These are phyloP conservation scores for Sakesphorus luctuosus DNA, from an alignment of 2,113 vertebrate species.

Conservation along the genomic window DNA sequence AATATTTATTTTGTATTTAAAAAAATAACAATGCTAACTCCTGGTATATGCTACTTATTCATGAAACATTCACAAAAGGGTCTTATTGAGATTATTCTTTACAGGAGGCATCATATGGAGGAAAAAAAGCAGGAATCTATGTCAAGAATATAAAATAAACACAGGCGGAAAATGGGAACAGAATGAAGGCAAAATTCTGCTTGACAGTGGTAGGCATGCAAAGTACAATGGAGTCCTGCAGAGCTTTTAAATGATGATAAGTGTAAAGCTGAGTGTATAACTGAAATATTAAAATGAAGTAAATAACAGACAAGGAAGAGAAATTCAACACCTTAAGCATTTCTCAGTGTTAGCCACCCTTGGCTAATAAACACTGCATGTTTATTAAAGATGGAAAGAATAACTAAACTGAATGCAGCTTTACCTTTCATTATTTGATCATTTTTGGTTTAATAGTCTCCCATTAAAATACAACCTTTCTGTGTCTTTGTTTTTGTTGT, in stretches of 20 bases:
- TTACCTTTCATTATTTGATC: not conserved
- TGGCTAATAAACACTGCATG: not conserved
- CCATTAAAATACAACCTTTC: not conserved
- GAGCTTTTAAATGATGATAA: not conserved
- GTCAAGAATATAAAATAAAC: not conserved
- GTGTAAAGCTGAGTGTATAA: not conserved
- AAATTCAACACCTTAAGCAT: not conserved
- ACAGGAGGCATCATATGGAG: accelerated
- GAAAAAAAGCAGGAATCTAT: not conserved
- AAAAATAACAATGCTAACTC: not conserved
- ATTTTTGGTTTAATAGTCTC: not conserved
- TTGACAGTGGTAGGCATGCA: not conserved
- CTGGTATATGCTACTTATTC: not conserved
- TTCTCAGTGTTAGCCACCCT: not conserved
- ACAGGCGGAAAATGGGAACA: not conserved
- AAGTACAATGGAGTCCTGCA: not conserved
- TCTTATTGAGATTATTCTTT: not conserved
- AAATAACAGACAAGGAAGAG: not conserved
- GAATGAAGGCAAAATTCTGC: not conserved
- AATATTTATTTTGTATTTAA: not conserved
- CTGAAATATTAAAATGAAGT: not conserved
- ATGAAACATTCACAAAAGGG: not conserved
- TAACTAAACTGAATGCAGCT: not conserved
- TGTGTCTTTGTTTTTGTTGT: not conserved
- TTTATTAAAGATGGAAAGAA: not conserved